These are phyloP conservation scores for Volucella inflata DNA, from an alignment of 2,888 invertebrate species.

Conservation along the genomic window DNA sequence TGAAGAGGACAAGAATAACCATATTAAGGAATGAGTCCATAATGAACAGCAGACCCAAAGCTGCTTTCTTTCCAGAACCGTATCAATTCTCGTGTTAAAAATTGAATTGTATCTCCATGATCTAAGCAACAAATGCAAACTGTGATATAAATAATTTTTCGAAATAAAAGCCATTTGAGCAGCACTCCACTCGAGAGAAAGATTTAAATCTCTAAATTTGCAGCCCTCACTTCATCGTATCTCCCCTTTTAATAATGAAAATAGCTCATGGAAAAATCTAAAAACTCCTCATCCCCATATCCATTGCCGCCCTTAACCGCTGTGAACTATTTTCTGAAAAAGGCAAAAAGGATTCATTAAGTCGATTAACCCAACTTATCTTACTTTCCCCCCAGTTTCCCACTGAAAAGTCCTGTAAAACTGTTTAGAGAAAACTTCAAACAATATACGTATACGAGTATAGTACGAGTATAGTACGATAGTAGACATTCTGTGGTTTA, in stretches of 20 bases:
- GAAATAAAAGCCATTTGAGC: too few species aligned
- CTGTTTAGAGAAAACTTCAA: constrained; percentile 39
- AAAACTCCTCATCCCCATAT: constrained; percentile 43
- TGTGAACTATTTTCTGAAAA: constrained; percentile 46
- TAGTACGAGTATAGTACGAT: neutral
- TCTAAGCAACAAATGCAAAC: too few species aligned
- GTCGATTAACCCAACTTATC: constrained; percentile 60
- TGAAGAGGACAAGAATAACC: too few species aligned
- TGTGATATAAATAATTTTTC: too few species aligned
- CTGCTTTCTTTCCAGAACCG: too few species aligned
- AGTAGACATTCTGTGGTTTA: constrained; percentile 47
- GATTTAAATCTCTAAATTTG: too few species aligned
- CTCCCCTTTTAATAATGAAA: constrained; percentile 22
- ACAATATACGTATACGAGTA: constrained; percentile 2
- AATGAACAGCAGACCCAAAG: too few species aligned
- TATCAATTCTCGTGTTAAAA: too few species aligned
- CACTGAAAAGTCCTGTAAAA: constrained; percentile 26
- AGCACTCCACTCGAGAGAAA: too few species aligned
- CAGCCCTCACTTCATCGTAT: too few species aligned
- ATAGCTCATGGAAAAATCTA: constrained; percentile 40
- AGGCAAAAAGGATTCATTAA: constrained; percentile 50
- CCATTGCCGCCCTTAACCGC: neutral
- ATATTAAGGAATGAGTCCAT: too few species aligned
- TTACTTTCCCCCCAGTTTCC: neutral
- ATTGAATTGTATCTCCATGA: too few species aligned